Conservation (phyloP, 2,113 vertebrate species). For the Oncorhynchus keta region DNA sequence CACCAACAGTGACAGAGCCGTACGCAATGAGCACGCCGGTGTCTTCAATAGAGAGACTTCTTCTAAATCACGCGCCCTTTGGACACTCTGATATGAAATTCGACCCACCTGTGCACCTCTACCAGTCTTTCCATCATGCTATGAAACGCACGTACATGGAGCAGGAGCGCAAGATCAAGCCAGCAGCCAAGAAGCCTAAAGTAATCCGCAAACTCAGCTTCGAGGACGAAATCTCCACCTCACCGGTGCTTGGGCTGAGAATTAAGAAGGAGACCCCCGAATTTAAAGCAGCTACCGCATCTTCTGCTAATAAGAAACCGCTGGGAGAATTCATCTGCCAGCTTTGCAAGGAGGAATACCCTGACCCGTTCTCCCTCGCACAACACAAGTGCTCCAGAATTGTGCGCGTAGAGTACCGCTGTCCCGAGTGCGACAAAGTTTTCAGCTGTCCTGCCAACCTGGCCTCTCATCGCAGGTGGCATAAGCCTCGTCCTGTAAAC, state of each 20-base stretch:
- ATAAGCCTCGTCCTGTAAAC: slow-evolving; percentile 83
- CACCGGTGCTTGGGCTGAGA: slow-evolving; percentile 88
- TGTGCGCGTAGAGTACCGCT: slow-evolving; percentile 95
- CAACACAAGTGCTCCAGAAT: slow-evolving; percentile 96
- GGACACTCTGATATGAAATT: slow-evolving; percentile 52
- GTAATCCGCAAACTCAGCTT: slow-evolving; percentile 84
- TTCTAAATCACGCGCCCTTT: slow-evolving; percentile 50
- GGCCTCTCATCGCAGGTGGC: slow-evolving; percentile 94
- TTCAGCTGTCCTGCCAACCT: slow-evolving; percentile 97
- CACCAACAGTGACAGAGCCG: slow-evolving; percentile 79
- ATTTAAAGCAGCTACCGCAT: slow-evolving; percentile 56
- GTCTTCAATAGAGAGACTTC: slow-evolving; percentile 71
- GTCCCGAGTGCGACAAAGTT: slow-evolving; percentile 95
- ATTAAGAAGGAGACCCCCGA: slow-evolving; percentile 91
- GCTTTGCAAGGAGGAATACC: slow-evolving; percentile 92
- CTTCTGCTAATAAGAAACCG: slow-evolving; percentile 68
- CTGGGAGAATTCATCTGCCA: slow-evolving; percentile 95
- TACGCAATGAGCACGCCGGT: slow-evolving; percentile 76
- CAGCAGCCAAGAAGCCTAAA: slow-evolving; percentile 81
- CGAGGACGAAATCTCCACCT: slow-evolving; percentile 94
- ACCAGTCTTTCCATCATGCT: slow-evolving; percentile 33
- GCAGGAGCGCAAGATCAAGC: slow-evolving; percentile 58
- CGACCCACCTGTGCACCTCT: slow-evolving; percentile 43
- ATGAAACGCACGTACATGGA: slow-evolving; percentile 59
- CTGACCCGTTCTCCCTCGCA: slow-evolving; percentile 89